A percentile compares a stretch with the other conserved stretches of the same genome.
These are phyloP conservation scores for Synanthedon andrenaeformis DNA, from an alignment of 2,888 invertebrate genomes.

Conservation along the genomic window DNA sequence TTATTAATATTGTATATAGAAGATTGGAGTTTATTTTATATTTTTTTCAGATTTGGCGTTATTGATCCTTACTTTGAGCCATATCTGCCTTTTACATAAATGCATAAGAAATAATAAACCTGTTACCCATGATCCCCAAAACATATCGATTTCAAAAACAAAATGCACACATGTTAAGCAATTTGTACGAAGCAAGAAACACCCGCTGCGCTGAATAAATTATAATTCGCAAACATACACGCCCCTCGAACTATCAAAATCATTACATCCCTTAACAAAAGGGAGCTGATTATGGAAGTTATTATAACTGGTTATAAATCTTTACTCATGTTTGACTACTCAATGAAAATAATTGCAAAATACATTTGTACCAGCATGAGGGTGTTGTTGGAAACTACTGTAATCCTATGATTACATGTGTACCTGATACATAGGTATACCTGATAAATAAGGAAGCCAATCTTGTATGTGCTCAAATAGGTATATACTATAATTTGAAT, in stretches of 20 bases:
- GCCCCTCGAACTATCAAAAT: constrained; percentile 45
- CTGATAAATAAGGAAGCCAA: neutral
- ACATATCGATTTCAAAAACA: neutral
- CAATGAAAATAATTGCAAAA: neutral
- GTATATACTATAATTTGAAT: neutral
- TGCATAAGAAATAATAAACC: neutral
- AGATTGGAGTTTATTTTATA: too few species aligned
- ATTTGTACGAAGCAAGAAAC: constrained; percentile 51
- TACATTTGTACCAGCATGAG: neutral
- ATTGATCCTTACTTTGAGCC: too few species aligned
- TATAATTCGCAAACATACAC: constrained; percentile 22
- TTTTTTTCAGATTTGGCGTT: too few species aligned
- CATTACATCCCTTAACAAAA: constrained; percentile 49
- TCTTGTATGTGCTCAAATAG: too few species aligned
- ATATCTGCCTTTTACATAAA: too few species aligned
- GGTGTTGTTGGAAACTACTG: neutral
- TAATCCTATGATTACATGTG: too few species aligned
- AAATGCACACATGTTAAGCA: constrained; percentile 52
- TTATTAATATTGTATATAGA: too few species aligned
- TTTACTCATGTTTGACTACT: neutral
- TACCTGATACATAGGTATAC: too few species aligned
- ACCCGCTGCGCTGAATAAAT: constrained; percentile 49
- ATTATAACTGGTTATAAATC: constrained; percentile 24
- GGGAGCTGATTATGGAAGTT: constrained; percentile 55
- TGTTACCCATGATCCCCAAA: neutral